Evolutionary conservation across 2,888 invertebrate species (phyloP), one percentile per base, ranked within the genome.

Genomic region (Augiades crinisus): DNA sequence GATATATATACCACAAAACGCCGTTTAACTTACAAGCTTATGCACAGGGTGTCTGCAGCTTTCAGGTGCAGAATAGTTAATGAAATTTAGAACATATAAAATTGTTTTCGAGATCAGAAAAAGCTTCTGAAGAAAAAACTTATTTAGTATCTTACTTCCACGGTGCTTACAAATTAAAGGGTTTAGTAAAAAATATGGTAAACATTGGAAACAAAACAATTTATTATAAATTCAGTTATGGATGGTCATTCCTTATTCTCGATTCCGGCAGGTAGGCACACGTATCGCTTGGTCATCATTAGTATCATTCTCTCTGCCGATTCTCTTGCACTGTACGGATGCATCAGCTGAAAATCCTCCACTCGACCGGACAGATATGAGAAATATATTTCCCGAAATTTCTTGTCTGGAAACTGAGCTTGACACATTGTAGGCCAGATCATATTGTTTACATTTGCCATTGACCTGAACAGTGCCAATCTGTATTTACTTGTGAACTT

Each of bases 351-450:
- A 7, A 87, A 21, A 36, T 88, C 81, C 44, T 79, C 74, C 2
- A 74, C 45, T 27, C 67, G 67, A 5, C 62, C 63, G 46, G 62
- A 75, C 34, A 85, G 54, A 60, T 88, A 88, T 0, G 85, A 80
- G 64, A 81, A 87, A 64, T 70, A 88, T 63, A 84, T 85, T 62
- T 85, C 80, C 0, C 88, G 70, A 62, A 87, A 88, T 37, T 75
- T 82, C 54, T 83, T 86, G 57, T 86, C 85, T 0, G 85, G 86
- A 24, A 78, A 73, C 57, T 82, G 67, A 1, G 78, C 74, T 45
- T 81, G 83, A 47, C 56, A 84, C 86, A 88, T 87, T 1, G 84
- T 68, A 1, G 83, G 69, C 88, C 88, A 88, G 49, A 86, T 58
- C 53, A 84, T 47, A 55, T 88, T 88, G 10, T 65, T 74, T 1